phyloP scores from a whole-genome alignment of 1,140 invertebrate genomes.

The Diabrotica virgifera region DNA sequence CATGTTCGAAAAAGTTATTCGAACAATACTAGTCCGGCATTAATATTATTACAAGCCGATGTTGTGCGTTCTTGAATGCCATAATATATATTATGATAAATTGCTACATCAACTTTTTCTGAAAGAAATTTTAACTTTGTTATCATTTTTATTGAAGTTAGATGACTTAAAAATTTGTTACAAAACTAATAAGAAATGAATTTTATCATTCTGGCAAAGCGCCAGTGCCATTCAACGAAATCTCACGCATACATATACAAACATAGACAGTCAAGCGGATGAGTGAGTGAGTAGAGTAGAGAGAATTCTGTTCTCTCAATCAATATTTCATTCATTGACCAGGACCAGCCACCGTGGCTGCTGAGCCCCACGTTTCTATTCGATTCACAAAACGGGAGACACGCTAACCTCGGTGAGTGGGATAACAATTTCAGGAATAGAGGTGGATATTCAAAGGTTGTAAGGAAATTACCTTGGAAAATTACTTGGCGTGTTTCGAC shows the following conservation, averaged over 20 bases:
- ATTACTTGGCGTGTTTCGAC: too few relatives aligned
- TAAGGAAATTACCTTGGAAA: too few relatives aligned
- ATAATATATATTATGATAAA: too few relatives aligned
- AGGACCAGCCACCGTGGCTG: neutral
- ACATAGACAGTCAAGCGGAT: neutral
- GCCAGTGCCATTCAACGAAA: neutral
- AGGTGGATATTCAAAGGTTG: neutral
- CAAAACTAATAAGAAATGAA: neutral
- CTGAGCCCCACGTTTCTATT: neutral
- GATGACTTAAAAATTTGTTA: too few relatives aligned
- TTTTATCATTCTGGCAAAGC: neutral
- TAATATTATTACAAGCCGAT: too few relatives aligned
- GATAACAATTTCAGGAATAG: neutral
- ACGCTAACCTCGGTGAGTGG: neutral
- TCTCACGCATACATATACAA: constrained; percentile 1
- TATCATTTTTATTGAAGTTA: too few relatives aligned
- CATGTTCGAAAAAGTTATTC: too few relatives aligned
- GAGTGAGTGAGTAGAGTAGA: neutral
- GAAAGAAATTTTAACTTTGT: too few relatives aligned
- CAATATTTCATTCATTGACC: neutral
- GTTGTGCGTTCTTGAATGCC: too few relatives aligned
- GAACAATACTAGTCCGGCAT: too few relatives aligned
- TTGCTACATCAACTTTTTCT: too few relatives aligned
- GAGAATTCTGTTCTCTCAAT: neutral
- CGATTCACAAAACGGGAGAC: constrained; percentile 1